phyloP scores from a whole-genome alignment of 1,140 invertebrate species.

The Cotesia chilonis region DNA sequence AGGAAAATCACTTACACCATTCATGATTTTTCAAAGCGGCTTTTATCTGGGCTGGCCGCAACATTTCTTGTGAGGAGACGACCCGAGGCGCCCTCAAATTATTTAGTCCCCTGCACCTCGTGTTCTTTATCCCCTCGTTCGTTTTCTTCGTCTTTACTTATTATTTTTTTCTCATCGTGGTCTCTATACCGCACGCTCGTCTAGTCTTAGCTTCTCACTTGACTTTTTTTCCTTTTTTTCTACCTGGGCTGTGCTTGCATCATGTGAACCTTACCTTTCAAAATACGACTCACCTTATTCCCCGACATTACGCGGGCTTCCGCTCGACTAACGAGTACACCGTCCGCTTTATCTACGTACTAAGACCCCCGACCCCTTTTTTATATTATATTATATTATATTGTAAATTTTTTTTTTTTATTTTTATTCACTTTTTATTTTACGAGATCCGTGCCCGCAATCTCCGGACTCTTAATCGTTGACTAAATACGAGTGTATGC shows the following conservation, averaged over 20 bases:
- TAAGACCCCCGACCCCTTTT: neutral
- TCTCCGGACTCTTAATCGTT: constrained; percentile 13
- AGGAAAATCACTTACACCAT: constrained; percentile 28
- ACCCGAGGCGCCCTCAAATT: constrained; percentile 36
- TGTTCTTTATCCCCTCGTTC: constrained; percentile 13
- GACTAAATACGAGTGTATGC: constrained; percentile 27
- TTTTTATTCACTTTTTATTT: constrained; percentile 17
- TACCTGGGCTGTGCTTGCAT: constrained; percentile 24
- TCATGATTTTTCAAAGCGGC: constrained; percentile 36
- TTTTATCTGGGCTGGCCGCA: neutral
- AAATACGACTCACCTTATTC: constrained; percentile 2
- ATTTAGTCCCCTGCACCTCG: constrained; percentile 35
- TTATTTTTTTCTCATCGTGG: neutral
- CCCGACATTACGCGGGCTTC: constrained; percentile 35
- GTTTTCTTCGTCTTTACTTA: neutral
- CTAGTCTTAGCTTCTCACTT: constrained; percentile 1
- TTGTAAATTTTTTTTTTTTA: too few relatives aligned
- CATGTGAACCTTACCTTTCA: too few relatives aligned
- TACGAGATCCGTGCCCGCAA: constrained; percentile 20
- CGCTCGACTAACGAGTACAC: constrained; percentile 35
- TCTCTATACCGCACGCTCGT: neutral
- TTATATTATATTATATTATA: too few relatives aligned
- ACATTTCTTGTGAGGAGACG: constrained; percentile 1
- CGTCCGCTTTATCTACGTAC: constrained; percentile 6
- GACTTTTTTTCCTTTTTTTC: constrained; percentile 32